These are phyloP conservation scores for Keiferia lycopersicella DNA, from an alignment of 2,888 invertebrate genomes.

Conservation along the genomic window DNA sequence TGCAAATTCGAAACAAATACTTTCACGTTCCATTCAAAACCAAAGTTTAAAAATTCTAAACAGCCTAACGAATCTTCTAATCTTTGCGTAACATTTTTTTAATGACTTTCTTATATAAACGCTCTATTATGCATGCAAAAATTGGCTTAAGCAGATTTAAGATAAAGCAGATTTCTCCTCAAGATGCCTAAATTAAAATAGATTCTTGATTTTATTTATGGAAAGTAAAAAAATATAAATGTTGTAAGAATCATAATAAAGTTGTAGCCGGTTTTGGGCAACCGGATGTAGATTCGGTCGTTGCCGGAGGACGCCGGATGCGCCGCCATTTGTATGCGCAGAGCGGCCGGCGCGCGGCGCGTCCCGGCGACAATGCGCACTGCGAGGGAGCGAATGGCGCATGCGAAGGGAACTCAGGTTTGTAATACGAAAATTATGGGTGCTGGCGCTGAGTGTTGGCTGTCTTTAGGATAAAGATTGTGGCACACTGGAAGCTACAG, in stretches of 20 bases:
- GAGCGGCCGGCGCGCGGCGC: conserved; percentile 41
- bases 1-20: no score
- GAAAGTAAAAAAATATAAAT: background rate
- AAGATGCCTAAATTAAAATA: background rate
- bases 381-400: conserved; percentile 14
- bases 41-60: background rate
- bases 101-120: background rate
- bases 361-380: conserved; percentile 35
- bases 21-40: no score
- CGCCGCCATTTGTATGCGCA: conserved; percentile 69
- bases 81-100: background rate
- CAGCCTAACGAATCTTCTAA: background rate
- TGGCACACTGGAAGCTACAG: background rate
- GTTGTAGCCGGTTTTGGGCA: conserved; percentile 17
- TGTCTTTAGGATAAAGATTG: background rate
- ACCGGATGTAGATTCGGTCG: conserved; percentile 71
- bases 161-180: background rate
- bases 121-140: background rate
- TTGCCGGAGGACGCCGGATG: conserved; percentile 58
- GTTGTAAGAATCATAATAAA: background rate
- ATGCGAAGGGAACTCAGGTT: conserved; percentile 18
- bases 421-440: background rate
- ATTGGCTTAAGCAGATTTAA: background rate
- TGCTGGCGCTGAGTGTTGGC: background rate
- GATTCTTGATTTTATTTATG: background rate